Base-by-base conservation (phyloP, 2,113 vertebrate species). In the Rostratula benghalensis region DNA sequence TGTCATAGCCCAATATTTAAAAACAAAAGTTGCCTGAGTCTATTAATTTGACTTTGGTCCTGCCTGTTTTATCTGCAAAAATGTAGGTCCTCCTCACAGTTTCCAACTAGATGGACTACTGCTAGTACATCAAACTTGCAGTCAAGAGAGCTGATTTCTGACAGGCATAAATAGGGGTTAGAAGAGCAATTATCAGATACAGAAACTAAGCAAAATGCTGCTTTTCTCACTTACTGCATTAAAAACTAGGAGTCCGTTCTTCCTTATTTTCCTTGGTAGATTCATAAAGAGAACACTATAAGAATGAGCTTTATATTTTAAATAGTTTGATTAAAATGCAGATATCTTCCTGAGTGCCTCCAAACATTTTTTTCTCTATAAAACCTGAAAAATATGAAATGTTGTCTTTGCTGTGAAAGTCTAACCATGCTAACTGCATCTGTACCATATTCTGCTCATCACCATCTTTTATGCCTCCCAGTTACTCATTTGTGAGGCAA, bases 81-180 rank as follows among this genome's bases (percentile, higher is more conserved):
- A 41, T 0, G 0, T 81, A 74, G 43, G 78, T 90, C 19, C 15
- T 93, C 83, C 45, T 90, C 43, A 71, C 73, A 68, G 46, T 91
- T 95, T 93, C 76, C 68, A 90, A 27, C 12, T 85, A 96, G 83
- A 94, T 93, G 90, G 93, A 24, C 76, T 83, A 51, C 60, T 85
- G 60, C 56, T 83, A 57, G 67, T 93, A 56, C 22, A 81, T 15
- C 0, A 1, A 81, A 71, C 39, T 71, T 21, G 56, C 65, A 94
- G 90, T 79, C 83, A 95, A 89, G 39, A 78, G 3, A 75, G 14
- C 18, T 81, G 30, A 39, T 74, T 89, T 78, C 56, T 94, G 88
- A 70, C 35, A 89, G 60, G 43, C 33, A 75, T 60, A 88, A 95
- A 64, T n/a, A 56, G 7, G 8, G 39, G 11, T 15, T 78, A 60